Percentiles rank a stretch among this genome's conserved stretches.
These are phyloP conservation scores for Nymphalis c-album DNA, from an alignment of 2,888 invertebrate genomes.

Conservation along the genomic window DNA sequence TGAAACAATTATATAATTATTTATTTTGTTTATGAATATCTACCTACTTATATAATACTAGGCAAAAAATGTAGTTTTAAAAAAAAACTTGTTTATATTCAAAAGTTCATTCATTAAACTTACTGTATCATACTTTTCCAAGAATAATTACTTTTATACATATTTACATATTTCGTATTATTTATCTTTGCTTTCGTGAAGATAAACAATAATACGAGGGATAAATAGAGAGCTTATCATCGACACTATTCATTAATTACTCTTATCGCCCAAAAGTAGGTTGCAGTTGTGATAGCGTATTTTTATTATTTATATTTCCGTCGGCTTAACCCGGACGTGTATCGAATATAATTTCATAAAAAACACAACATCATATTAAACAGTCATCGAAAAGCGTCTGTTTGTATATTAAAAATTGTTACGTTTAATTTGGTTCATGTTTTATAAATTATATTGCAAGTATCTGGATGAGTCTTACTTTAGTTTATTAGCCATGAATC, in stretches of 20 bases:
- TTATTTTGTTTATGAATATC: too few relatives aligned
- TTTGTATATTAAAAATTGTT: background rate
- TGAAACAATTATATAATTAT: too few relatives aligned
- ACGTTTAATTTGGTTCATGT: too few relatives aligned
- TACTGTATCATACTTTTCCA: background rate
- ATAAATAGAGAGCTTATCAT: conserved; percentile 52
- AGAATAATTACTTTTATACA: conserved; percentile 7
- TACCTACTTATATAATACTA: too few relatives aligned
- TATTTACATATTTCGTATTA: conserved; percentile 19
- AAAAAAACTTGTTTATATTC: too few relatives aligned
- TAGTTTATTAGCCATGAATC: too few relatives aligned
- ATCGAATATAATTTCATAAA: conserved; percentile 15
- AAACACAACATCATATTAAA: background rate
- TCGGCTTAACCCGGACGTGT: conserved; percentile 31
- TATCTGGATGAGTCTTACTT: too few relatives aligned
- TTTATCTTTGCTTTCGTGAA: conserved; percentile 65
- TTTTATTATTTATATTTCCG: conserved; percentile 39
- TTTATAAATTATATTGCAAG: too few relatives aligned
- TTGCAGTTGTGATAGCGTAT: conserved; percentile 45
- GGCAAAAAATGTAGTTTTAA: too few relatives aligned
- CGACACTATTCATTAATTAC: conserved; percentile 68
- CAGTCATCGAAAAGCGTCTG: background rate
- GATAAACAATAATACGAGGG: conserved; percentile 56
- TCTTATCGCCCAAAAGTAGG: conserved; percentile 59
- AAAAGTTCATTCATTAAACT: too few relatives aligned